These are phyloP conservation scores for Kuschelorhynchus macadamiae DNA, from an alignment of 2,888 invertebrate species.

Conservation along the genomic window DNA sequence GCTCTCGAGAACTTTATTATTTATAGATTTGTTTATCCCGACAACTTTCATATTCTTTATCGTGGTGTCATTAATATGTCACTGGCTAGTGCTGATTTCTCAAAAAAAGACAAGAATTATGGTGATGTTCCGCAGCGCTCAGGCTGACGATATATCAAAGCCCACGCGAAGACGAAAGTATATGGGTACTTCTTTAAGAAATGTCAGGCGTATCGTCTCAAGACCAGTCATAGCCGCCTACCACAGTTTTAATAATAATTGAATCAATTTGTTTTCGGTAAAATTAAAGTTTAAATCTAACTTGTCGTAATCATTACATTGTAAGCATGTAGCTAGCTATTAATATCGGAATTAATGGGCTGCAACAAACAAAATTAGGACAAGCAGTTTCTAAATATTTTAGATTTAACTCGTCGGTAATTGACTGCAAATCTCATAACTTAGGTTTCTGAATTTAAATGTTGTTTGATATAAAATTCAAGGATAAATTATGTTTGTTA, in stretches of 20 bases:
- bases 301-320: not conserved
- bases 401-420: too few species aligned
- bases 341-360: too few species aligned
- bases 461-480: too few species aligned
- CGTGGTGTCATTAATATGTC: slow-evolving; percentile 67
- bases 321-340: too few species aligned
- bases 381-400: too few species aligned
- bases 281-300: too few species aligned
- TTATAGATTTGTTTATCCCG: slow-evolving; percentile 68
- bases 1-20: slow-evolving; percentile 64
- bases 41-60: slow-evolving; percentile 68
- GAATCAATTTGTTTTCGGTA: too few species aligned
- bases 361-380: too few species aligned
- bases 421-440: too few species aligned
- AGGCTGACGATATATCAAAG: slow-evolving; percentile 65
- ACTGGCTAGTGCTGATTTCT: slow-evolving; percentile 65
- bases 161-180: slow-evolving; percentile 60
- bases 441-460: too few species aligned
- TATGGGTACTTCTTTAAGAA: slow-evolving; percentile 38
- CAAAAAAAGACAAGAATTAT: slow-evolving; percentile 66
- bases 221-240: not conserved
- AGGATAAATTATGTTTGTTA: too few species aligned
- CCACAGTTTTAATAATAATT: not conserved
- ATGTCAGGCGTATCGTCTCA: not conserved
- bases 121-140: slow-evolving; percentile 65